These are phyloP conservation scores for Pocillopora verrucosa DNA, from an alignment of 64 coral and sea anemone genomes.

Conservation along the genomic window DNA sequence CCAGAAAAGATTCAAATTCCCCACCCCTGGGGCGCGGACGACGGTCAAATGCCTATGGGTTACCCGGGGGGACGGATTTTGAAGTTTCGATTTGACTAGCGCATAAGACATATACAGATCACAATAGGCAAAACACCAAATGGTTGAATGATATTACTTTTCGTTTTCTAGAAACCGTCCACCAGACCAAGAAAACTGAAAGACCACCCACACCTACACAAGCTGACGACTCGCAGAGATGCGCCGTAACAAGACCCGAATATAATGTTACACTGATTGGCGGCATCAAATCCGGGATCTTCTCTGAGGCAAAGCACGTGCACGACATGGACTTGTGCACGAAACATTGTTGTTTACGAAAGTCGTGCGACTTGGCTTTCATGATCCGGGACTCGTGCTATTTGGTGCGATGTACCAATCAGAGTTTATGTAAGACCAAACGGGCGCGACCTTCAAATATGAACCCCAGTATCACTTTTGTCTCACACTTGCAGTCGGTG, in stretches of 20 bases:
- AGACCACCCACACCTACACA: slow-evolving; percentile 12
- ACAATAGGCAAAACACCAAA: not conserved
- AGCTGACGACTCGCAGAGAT: slow-evolving; percentile 26
- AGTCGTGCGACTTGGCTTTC: slow-evolving; percentile 80
- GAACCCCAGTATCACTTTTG: slow-evolving; percentile 77
- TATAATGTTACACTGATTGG: slow-evolving; percentile 77
- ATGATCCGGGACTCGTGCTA: slow-evolving; percentile 92
- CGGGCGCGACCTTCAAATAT: slow-evolving; percentile 74
- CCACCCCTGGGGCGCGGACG: too few relatives aligned
- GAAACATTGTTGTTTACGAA: slow-evolving; percentile 67
- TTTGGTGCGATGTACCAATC: slow-evolving; percentile 63
- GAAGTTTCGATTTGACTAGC: not conserved
- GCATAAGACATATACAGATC: not conserved
- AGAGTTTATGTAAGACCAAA: slow-evolving; percentile 74
- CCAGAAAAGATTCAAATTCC: too few relatives aligned
- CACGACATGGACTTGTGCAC: slow-evolving; percentile 77
- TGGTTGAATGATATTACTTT: not conserved
- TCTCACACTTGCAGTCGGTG: slow-evolving; percentile 45
- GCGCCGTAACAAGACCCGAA: slow-evolving; percentile 59
- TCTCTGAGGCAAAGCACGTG: slow-evolving; percentile 66
- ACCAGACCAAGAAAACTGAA: slow-evolving; percentile 72
- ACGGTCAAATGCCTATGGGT: too few relatives aligned
- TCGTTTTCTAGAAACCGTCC: slow-evolving; percentile 46
- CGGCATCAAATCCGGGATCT: slow-evolving; percentile 84
- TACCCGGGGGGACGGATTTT: not conserved